phyloP scores from a whole-genome alignment of 2,888 invertebrate genomes.

The Deilephila elpenor region DNA sequence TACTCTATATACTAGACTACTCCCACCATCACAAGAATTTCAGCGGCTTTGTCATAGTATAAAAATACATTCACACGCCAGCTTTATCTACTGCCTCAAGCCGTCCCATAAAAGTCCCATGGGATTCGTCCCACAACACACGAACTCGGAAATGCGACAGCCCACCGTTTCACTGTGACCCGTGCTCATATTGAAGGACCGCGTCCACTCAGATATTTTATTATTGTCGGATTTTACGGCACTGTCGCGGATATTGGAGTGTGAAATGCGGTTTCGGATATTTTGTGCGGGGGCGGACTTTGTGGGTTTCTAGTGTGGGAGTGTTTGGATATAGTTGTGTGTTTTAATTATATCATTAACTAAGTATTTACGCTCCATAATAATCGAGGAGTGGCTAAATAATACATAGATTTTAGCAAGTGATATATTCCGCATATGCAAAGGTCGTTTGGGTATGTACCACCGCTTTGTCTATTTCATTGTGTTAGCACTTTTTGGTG shows the following conservation, averaged over 20 bases:
- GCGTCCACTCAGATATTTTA: constrained; percentile 8
- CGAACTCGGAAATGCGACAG: constrained; percentile 15
- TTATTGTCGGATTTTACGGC: constrained; percentile 16
- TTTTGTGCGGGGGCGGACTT: background rate
- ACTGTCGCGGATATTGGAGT: background rate
- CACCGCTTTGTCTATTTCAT: too few relatives aligned
- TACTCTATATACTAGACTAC: too few relatives aligned
- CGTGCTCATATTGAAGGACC: background rate
- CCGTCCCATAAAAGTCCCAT: constrained; percentile 18
- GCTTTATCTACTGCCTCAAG: background rate
- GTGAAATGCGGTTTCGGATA: background rate
- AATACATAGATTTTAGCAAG: too few relatives aligned
- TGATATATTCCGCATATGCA: too few relatives aligned
- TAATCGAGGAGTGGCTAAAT: too few relatives aligned
- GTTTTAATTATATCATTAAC: too few relatives aligned
- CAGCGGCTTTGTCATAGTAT: too few relatives aligned
- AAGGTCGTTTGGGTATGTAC: too few relatives aligned
- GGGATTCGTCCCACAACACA: constrained; percentile 11
- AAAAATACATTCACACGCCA: background rate
- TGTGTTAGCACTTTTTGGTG: too few relatives aligned
- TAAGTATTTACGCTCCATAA: too few relatives aligned
- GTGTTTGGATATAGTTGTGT: background rate
- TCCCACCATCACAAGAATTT: too few relatives aligned
- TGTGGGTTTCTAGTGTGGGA: background rate
- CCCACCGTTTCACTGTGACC: constrained; percentile 8